These are phyloP conservation scores for Vireo altiloquus DNA, from an alignment of 2,113 vertebrate genomes.

Conservation along the genomic window DNA sequence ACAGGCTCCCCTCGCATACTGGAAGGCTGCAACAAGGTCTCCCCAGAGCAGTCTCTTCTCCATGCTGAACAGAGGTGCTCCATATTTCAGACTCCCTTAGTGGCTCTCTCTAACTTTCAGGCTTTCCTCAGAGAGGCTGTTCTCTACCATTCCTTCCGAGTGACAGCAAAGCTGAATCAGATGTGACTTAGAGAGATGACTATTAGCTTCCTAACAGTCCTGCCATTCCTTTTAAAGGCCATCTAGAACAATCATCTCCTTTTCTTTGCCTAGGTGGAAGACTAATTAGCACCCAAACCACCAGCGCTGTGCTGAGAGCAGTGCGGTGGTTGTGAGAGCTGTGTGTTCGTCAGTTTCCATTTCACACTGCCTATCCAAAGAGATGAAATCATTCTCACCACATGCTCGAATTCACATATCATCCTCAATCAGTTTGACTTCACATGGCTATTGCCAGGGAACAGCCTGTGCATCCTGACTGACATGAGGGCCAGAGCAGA, in stretches of 20 bases:
- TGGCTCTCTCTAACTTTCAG: not conserved
- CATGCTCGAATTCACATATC: not conserved
- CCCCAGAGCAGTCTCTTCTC: not conserved
- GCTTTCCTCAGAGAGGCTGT: not conserved
- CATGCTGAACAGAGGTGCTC: not conserved
- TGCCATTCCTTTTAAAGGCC: slow-evolving; percentile 12
- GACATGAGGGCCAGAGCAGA: not conserved
- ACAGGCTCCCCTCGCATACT: not conserved
- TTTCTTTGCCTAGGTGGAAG: not conserved
- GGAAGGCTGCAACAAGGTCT: not conserved
- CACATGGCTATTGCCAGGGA: not conserved
- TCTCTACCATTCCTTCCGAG: slow-evolving; percentile 29
- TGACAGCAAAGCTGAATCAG: slow-evolving; percentile 29
- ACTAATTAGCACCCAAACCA: not conserved
- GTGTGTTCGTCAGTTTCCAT: not conserved
- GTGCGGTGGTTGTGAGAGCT: not conserved
- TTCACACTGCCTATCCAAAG: not conserved
- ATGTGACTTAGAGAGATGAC: not conserved
- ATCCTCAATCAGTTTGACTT: not conserved
- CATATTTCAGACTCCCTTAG: not conserved
- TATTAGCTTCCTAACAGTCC: slow-evolving; percentile 11
- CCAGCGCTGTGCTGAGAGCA: not conserved
- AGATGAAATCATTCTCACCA: not conserved
- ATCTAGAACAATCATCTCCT: not conserved
- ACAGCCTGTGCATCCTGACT: not conserved